These are phyloP conservation scores for Exocentrus adspersus DNA, from an alignment of 2,888 invertebrate species.

Conservation along the genomic window DNA sequence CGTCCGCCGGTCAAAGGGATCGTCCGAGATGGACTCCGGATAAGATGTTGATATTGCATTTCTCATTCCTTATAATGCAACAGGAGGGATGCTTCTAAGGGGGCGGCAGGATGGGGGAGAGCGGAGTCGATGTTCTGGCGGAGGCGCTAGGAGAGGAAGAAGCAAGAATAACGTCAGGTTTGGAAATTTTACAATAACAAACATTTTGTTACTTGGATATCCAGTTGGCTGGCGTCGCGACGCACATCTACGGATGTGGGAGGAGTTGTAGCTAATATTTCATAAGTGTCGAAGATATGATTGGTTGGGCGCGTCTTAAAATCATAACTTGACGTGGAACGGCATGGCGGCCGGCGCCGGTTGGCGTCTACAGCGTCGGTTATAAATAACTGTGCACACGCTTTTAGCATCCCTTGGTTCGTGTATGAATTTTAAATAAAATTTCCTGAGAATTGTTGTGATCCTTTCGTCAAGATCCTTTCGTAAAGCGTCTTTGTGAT, in stretches of 20 bases:
- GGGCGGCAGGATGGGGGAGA: neutral
- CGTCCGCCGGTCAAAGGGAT: conserved; percentile 60
- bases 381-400: no score
- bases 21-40: conserved; percentile 57
- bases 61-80: conserved; percentile 66
- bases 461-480: no score
- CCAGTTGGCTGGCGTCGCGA: conserved; percentile 29
- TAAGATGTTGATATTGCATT: conserved; percentile 64
- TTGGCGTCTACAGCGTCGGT: neutral
- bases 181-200: neutral
- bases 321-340: neutral
- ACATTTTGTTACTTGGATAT: no score
- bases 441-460: no score
- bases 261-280: conserved; percentile 42
- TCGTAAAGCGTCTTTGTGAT: no score
- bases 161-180: neutral
- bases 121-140: neutral
- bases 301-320: conserved; percentile 33
- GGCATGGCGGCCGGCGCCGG: neutral
- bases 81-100: conserved; percentile 56
- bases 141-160: neutral
- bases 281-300: conserved; percentile 45
- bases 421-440: no score
- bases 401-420: no score
- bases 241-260: conserved; percentile 40